These are phyloP conservation scores for Takifugu bimaculatus DNA, from an alignment of 2,113 vertebrate genomes.

Conservation along the genomic window DNA sequence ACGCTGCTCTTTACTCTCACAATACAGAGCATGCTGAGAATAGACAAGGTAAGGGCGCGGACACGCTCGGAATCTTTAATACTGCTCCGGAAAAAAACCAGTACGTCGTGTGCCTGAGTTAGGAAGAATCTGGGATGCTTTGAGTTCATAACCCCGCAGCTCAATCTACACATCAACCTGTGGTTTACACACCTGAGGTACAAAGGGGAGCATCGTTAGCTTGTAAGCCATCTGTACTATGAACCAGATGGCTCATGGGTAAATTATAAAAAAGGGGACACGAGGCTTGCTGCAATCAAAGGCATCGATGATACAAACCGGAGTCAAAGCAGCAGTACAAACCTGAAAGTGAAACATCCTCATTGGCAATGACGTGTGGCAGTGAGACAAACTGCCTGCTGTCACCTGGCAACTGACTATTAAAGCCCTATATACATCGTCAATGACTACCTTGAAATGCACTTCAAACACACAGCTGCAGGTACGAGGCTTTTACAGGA, in stretches of 20 bases:
- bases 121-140: neutral
- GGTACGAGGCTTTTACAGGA: neutral
- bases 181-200: slow-evolving; percentile 36
- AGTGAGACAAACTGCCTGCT: slow-evolving; percentile 5
- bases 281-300: slow-evolving; percentile 44
- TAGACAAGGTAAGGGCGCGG: slow-evolving; percentile 8
- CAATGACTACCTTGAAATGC: slow-evolving; percentile 18
- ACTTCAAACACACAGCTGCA: neutral
- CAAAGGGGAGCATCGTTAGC: slow-evolving; percentile 12
- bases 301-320: slow-evolving; percentile 24
- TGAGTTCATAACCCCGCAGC: neutral
- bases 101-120: neutral
- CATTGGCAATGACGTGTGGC: neutral
- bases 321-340: slow-evolving; percentile 20
- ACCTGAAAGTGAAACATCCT: slow-evolving; percentile 26
- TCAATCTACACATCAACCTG: slow-evolving; percentile 28
- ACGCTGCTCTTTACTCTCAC: slow-evolving; percentile 5
- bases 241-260: slow-evolving; percentile 41
- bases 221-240: slow-evolving; percentile 17
- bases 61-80: slow-evolving; percentile 5
- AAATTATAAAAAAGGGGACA: slow-evolving; percentile 34
- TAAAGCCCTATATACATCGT: slow-evolving; percentile 10
- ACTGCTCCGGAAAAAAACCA: neutral
- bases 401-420: slow-evolving; percentile 1
- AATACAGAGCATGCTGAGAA: slow-evolving; percentile 11